Evolutionary conservation across 2,888 invertebrate species (phyloP).

Genomic region (Latrodectus elegans): DNA sequence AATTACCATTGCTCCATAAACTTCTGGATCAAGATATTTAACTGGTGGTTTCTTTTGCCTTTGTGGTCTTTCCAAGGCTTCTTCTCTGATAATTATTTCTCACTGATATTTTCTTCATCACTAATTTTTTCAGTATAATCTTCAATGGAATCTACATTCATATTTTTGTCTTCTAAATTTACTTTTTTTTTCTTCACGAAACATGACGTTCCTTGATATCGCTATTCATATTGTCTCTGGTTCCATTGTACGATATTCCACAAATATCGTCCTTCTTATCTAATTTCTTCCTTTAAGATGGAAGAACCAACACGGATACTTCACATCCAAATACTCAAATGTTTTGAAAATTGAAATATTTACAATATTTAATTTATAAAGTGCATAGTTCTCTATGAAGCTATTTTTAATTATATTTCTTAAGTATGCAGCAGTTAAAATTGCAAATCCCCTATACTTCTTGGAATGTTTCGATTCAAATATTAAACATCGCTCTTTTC

Average conservation of each 20-base stretch:
- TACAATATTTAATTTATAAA: conserved; percentile 58
- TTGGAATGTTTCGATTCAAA: conserved; percentile 51
- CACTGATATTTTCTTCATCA: background rate
- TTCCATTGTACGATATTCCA: conserved; percentile 67
- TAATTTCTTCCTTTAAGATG: conserved; percentile 47
- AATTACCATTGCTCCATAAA: too few relatives aligned
- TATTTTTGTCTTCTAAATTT: too few relatives aligned
- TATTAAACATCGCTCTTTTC: conserved; percentile 57
- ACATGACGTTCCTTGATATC: background rate
- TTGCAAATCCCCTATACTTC: conserved; percentile 70
- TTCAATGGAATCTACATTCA: background rate
- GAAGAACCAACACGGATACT: conserved; percentile 52
- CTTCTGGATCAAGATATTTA: background rate
- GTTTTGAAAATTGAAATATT: conserved; percentile 43
- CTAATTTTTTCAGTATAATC: background rate
- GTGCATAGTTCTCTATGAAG: conserved; percentile 28
- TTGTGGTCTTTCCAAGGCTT: background rate
- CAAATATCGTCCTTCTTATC: conserved; percentile 42
- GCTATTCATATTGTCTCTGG: background rate
- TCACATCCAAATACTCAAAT: conserved; percentile 3
- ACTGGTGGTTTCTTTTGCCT: background rate
- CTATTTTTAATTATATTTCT: conserved; percentile 65
- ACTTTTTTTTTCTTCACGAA: too few relatives aligned
- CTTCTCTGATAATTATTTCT: background rate
- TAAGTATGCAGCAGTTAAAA: conserved; percentile 53